These are phyloP conservation scores for Drosophila sturtevanti DNA, from an alignment of 1,140 invertebrate genomes.

Conservation along the genomic window DNA sequence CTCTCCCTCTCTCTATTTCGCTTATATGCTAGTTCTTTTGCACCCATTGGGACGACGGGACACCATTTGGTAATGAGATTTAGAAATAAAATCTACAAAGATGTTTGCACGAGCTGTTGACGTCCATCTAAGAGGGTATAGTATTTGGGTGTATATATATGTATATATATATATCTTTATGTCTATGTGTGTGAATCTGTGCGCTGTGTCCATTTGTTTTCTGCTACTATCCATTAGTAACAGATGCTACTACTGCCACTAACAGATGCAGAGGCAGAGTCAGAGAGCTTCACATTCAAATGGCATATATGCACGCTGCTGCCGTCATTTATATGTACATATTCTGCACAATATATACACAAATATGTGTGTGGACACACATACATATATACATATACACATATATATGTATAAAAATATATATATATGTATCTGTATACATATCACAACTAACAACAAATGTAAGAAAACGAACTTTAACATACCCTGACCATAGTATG, in stretches of 20 bases:
- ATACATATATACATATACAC: constrained; percentile 18
- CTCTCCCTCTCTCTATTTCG: neutral
- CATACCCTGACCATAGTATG: neutral
- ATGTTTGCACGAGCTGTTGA: constrained; percentile 78
- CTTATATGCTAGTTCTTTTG: neutral
- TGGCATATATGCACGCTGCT: constrained; percentile 62
- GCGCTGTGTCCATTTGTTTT: constrained; percentile 75
- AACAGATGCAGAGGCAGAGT: constrained; percentile 34
- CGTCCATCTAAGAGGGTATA: constrained; percentile 40
- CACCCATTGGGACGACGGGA: constrained; percentile 71
- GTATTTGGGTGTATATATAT: constrained; percentile 14
- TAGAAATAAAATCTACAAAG: constrained; percentile 81
- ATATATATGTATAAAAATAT: constrained; percentile 3
- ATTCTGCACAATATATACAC: constrained; percentile 26
- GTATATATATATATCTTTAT: neutral
- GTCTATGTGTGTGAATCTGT: constrained; percentile 56
- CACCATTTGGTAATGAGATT: constrained; percentile 80
- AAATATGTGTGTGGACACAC: constrained; percentile 5
- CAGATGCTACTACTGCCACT: constrained; percentile 73
- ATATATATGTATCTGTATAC: constrained; percentile 27
- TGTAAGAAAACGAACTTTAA: neutral
- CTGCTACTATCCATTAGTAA: constrained; percentile 76
- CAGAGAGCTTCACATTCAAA: constrained; percentile 60
- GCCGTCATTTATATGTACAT: constrained; percentile 55
- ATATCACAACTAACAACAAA: neutral